Conservation (phyloP, 1,140 invertebrate species). For the Dendrolimus kikuchii region DNA sequence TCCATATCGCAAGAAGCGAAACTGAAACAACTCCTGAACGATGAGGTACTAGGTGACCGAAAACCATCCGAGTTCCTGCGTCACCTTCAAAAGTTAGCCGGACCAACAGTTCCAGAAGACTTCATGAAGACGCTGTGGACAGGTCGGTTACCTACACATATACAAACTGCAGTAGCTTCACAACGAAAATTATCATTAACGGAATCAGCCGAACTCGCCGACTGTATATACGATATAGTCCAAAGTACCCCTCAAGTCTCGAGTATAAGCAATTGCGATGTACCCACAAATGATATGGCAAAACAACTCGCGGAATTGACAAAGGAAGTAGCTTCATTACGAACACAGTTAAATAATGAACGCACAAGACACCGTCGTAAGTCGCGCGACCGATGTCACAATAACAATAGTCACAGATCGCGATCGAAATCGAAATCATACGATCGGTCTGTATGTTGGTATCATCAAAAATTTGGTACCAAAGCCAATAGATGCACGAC, state of each 20-base stretch:
- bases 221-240: too few relatives aligned
- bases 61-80: constrained; percentile 28
- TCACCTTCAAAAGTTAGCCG: constrained; percentile 14
- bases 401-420: constrained; percentile 3
- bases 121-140: constrained; percentile 28
- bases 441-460: constrained; percentile 9
- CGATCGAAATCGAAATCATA: constrained; percentile 7
- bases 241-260: neutral
- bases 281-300: neutral
- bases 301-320: neutral
- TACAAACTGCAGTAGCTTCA: constrained; percentile 7
- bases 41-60: constrained; percentile 22
- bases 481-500: constrained; percentile 12
- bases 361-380: neutral
- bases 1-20: constrained; percentile 12
- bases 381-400: neutral
- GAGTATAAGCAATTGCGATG: constrained; percentile 6
- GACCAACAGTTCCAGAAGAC: constrained; percentile 16
- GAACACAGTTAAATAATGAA: neutral
- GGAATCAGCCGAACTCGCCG: too few relatives aligned
- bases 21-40: constrained; percentile 18
- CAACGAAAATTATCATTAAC: neutral
- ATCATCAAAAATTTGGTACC: constrained; percentile 13
- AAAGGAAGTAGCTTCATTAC: neutral
- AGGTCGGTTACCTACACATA: constrained; percentile 13